Base-by-base conservation (phyloP, 1,140 invertebrate genomes). In the Apocrypta bakeri region DNA sequence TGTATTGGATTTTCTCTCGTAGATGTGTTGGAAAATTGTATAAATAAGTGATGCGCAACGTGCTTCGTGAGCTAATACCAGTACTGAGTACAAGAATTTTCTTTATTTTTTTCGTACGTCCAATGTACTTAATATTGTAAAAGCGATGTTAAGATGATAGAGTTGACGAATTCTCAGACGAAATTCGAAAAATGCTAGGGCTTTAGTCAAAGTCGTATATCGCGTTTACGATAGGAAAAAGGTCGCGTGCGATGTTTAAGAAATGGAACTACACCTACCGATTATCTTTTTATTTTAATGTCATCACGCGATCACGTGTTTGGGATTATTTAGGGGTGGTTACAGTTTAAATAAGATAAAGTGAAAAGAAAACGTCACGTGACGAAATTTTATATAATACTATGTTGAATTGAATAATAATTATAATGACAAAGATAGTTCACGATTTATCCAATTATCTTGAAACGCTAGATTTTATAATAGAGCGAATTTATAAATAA, bases 241-340 rank as follows among this genome's bases (percentile, higher is more conserved):
- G 31, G 2, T 21, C 37, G 73, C 42, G 42, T 61, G 73, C 27
- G 73, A 61, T n/a, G 14, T 61, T 61, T 37, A 61, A 40, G 42
- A 75, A 40, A 40, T 21, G 42, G 21, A 56, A 56, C 48, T 56
- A 56, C 48, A 56, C 14, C n/a, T 56, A 56, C 24, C 17, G 73
- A 75, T 61, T 75, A 75, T 61, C 40, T 56, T 75, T 61, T 56
- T 48, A 17, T 48, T 72, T 75, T 74, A 75, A 29, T 21, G 42
- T 21, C 25, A 75, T 48, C 73, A 75, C 73, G 73, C 73, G 42
- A 75, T 75, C 73, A 56, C 40, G 73, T 75, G 48, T 75, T 75
- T 75, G 27, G 17, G 17, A 75, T 61, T 48, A 56, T 75, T 48
- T 75, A 75, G 21, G 21, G 48, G 21, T 4, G 14, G 42, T n/a